A percentile compares a stretch with the other conserved stretches of the same genome.
Evolutionary conservation across 2,888 invertebrate genomes (phyloP).

Genomic region (Marasmarcha lunaedactyla): DNA sequence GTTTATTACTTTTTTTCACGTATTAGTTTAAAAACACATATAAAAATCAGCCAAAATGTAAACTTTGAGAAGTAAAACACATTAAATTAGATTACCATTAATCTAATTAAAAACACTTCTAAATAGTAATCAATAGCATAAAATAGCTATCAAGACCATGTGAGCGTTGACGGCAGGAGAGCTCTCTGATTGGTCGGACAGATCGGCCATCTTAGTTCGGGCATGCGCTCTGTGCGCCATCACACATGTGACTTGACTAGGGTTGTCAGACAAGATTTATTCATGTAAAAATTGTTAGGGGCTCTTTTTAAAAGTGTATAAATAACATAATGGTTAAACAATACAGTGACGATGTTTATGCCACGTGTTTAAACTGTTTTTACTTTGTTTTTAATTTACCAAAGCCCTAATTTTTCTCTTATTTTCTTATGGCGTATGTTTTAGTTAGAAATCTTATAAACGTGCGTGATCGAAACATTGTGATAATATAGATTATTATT

Average conservation of each 20-base stretch:
- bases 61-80: not conserved
- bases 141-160: slow-evolving; percentile 38
- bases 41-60: not conserved
- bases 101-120: not conserved
- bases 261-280: slow-evolving; percentile 7
- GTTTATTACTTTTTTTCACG: not conserved
- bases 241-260: slow-evolving; percentile 41
- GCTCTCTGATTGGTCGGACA: slow-evolving; percentile 41
- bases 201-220: slow-evolving; percentile 61
- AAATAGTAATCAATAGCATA: slow-evolving; percentile 44
- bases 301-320: too few species aligned
- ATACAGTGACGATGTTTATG: too few species aligned
- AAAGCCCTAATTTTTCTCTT: too few species aligned
- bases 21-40: not conserved
- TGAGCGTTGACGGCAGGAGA: slow-evolving; percentile 30
- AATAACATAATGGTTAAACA: too few species aligned
- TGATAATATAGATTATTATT: too few species aligned
- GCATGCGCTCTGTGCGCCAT: slow-evolving; percentile 40
- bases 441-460: too few species aligned
- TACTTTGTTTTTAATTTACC: too few species aligned
- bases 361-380: too few species aligned
- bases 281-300: too few species aligned
- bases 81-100: too few species aligned
- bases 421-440: too few species aligned
- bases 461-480: too few species aligned